A percentile compares a stretch with the other conserved stretches of the same genome.
These are phyloP conservation scores for Melospiza georgiana DNA, from an alignment of 2,113 vertebrate species.

Conservation along the genomic window DNA sequence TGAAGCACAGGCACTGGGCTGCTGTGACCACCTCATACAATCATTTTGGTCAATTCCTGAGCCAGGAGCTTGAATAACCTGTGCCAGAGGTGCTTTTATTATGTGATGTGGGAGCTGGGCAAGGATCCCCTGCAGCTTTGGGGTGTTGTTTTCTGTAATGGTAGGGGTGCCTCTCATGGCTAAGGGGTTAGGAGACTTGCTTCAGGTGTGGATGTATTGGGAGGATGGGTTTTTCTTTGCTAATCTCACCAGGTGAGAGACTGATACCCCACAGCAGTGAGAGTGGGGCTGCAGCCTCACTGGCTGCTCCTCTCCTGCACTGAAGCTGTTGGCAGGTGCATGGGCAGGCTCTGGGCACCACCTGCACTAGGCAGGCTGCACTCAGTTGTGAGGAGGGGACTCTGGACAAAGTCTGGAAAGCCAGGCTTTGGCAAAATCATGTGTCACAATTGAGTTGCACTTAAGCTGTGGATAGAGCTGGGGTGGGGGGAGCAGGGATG, in stretches of 20 bases:
- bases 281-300: neutral
- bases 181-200: neutral
- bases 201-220: neutral
- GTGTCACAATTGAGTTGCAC: neutral
- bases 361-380: neutral
- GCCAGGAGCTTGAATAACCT: neutral
- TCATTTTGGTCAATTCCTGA: neutral
- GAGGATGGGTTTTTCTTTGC: neutral
- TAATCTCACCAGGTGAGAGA: neutral
- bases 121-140: neutral
- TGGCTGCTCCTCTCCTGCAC: neutral
- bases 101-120: neutral
- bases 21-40: rapidly evolving
- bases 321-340: rapidly evolving
- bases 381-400: neutral
- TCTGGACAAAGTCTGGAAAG: neutral
- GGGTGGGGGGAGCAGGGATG: neutral
- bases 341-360: neutral
- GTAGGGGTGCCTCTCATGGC: neutral
- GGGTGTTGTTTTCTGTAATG: neutral
- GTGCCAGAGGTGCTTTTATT: neutral
- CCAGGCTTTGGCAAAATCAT: neutral
- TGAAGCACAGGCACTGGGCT: neutral
- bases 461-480: neutral
- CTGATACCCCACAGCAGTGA: neutral